These are phyloP conservation scores for Ochlodes sylvanus DNA, from an alignment of 2,888 invertebrate species.

Conservation along the genomic window DNA sequence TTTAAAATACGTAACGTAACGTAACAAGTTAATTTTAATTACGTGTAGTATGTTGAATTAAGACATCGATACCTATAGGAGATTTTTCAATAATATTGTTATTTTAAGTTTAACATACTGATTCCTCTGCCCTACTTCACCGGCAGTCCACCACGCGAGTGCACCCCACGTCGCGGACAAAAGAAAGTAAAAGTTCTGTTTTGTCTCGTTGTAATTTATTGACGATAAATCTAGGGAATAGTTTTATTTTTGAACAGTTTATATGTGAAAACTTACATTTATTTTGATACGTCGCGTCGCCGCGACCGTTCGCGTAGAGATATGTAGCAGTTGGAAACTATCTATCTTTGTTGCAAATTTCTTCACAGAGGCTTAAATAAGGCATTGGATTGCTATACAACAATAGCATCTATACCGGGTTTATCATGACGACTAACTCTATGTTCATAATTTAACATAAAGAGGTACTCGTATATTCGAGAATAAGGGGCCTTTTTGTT, in stretches of 20 bases:
- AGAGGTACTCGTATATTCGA: too few species aligned
- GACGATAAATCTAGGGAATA: conserved; percentile 36
- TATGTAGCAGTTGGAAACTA: background rate
- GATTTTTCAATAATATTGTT: too few species aligned
- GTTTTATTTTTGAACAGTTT: conserved; percentile 37
- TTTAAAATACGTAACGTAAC: too few species aligned
- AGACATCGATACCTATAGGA: too few species aligned
- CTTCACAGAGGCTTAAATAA: background rate
- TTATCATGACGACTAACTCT: too few species aligned
- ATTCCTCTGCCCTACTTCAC: conserved; percentile 38
- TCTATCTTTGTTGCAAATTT: background rate
- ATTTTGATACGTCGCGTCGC: conserved; percentile 6
- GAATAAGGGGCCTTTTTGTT: too few species aligned
- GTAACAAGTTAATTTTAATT: too few species aligned
- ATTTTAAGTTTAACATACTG: conserved; percentile 17
- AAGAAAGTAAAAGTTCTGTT: conserved; percentile 55
- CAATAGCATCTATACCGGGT: too few species aligned
- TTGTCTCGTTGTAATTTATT: conserved; percentile 38
- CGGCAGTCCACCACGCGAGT: conserved; percentile 40
- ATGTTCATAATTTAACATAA: too few species aligned
- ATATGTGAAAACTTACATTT: conserved; percentile 31
- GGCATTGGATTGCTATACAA: too few species aligned
- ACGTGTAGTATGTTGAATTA: too few species aligned
- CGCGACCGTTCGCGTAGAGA: background rate
- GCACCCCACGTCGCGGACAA: conserved; percentile 45